A percentile compares a stretch with the other conserved stretches of the same genome.
Evolutionary conservation across 1,140 invertebrate species (phyloP).

Genomic region (Anthonomus grandis): DNA sequence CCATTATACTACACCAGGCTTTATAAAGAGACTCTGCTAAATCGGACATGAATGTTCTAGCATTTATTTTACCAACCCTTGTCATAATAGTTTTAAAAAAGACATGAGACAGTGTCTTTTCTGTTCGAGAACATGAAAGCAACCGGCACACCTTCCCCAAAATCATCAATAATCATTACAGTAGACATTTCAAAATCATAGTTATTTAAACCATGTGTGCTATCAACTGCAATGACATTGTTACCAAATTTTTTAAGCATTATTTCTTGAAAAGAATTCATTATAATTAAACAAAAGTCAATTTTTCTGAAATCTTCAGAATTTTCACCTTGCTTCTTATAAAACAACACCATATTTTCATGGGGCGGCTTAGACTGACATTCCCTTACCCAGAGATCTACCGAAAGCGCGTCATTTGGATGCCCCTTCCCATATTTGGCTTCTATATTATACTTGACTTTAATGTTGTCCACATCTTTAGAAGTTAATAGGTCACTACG

Average conservation of each 20-base stretch:
- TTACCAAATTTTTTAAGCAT: conserved; percentile 20
- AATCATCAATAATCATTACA: conserved; percentile 27
- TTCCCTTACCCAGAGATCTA: conserved; percentile 26
- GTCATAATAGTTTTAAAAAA: conserved; percentile 21
- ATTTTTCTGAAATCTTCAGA: conserved; percentile 8
- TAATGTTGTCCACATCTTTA: conserved; percentile 22
- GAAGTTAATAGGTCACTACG: conserved; percentile 19
- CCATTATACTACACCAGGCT: conserved; percentile 14
- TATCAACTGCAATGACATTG: conserved; percentile 22
- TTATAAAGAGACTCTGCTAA: conserved; percentile 18
- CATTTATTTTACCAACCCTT: conserved; percentile 8
- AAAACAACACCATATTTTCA: conserved; percentile 18
- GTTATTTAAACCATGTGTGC: conserved; percentile 22
- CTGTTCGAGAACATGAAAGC: conserved; percentile 26
- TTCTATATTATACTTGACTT: conserved; percentile 15
- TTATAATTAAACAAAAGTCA: conserved; percentile 25
- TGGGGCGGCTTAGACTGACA: neutral
- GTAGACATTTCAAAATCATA: conserved; percentile 30
- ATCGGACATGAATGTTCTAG: conserved; percentile 29
- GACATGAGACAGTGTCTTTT: conserved; percentile 17
- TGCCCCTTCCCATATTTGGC: conserved; percentile 10
- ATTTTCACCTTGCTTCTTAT: conserved; percentile 22
- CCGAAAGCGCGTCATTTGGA: conserved; percentile 22
- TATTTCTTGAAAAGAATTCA: conserved; percentile 16
- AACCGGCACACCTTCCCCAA: conserved; percentile 25